Base-by-base conservation (phyloP, 2,888 invertebrate species). In the Andricus curvator region DNA sequence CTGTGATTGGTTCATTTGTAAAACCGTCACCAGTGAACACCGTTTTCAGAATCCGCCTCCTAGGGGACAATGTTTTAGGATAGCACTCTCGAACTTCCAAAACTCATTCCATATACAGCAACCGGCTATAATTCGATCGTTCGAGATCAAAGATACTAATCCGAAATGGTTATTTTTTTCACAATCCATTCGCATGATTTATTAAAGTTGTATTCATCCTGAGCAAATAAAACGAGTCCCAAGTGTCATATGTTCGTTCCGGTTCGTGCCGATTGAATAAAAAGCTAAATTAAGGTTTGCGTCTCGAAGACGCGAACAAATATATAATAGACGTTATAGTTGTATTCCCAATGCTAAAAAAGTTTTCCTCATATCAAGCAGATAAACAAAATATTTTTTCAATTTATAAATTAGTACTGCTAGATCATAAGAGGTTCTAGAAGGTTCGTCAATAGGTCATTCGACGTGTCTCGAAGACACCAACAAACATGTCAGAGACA, bases 1-100 rank as follows among this genome's bases (percentile, higher is more conserved):
- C 56, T 78, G 60, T 83, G 81, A 85, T 84, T 83, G 82, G 81
- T 78, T 82, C 70, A 81, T 81, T 82, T 78, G 74, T 81, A 74
- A 76, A 51, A 74, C 51, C 68, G 56, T 80, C 65, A 64, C 62
- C 81, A 80, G 78, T 48, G 66, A 33, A n/a, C 48, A 60, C 13
- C 13, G 13, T 48, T 37, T 48, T 48, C 4, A 70, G 25, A 70
- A 44, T 48, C 41, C 70, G 22, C 41, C 48, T 48, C 37, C 22
- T 22, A 62, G 62, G 25, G 25, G 62, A 62, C 25, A 62, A 62
- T 62, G 25, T 62, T 70, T 44, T 25, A 25, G 41, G 3, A 70
- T 41, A 41, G 17, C 20, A 20, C 37, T n/a, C 17, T 17, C 44
- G 48, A 70, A 44, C 25, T 70, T 44, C 48, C 48, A 22, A 33